phyloP scores from a whole-genome alignment of 2,113 vertebrate species.

The Stegostoma tigrinum region DNA sequence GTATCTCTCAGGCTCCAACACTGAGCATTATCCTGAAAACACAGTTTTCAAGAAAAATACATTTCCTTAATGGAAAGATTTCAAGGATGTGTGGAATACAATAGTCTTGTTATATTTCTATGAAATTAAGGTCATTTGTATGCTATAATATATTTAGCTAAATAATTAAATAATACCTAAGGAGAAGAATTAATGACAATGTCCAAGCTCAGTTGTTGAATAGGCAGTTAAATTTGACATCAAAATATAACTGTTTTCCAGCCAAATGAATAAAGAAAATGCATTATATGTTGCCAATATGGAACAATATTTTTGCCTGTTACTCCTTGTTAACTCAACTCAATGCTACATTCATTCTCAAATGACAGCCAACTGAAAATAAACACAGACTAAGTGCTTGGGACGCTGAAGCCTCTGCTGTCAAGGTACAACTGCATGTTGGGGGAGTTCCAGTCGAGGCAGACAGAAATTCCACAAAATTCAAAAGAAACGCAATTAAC shows the following conservation, averaged over 20 bases:
- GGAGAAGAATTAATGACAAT: not conserved
- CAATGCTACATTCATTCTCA: not conserved
- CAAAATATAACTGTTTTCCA: not conserved
- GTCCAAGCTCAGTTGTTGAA: not conserved
- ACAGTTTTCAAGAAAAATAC: not conserved
- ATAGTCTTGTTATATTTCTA: not conserved
- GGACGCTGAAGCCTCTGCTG: no score
- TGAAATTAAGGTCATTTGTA: not conserved
- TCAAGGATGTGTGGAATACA: not conserved
- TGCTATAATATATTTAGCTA: not conserved
- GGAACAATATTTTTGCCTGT: not conserved
- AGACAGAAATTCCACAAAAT: not conserved
- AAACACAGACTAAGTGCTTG: not conserved
- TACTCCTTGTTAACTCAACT: not conserved
- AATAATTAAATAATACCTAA: not conserved
- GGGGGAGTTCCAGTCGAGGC: no score
- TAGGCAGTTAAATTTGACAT: not conserved
- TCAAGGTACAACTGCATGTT: not conserved
- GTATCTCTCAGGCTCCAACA: not conserved
- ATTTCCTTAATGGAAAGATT: not conserved
- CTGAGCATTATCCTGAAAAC: not conserved
- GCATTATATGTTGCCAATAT: not conserved
- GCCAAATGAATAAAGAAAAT: not conserved
- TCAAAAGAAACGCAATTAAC: not conserved
- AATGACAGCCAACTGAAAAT: no score